Conservation (phyloP, 1,140 invertebrate species). For the Limonius californicus region DNA sequence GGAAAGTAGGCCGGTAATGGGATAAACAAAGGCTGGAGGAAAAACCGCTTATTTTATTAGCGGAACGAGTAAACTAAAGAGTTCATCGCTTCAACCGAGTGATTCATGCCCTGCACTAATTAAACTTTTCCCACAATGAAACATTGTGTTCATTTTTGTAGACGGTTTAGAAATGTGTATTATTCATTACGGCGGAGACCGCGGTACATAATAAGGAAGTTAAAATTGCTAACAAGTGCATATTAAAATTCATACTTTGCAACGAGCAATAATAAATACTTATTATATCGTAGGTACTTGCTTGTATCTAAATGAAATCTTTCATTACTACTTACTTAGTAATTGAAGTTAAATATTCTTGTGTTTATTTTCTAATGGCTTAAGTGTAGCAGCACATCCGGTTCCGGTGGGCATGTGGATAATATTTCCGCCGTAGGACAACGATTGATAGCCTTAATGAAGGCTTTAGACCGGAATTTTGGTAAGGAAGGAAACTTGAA, state of each 20-base stretch:
- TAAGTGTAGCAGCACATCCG: conserved; percentile 12
- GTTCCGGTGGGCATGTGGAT: conserved; percentile 6
- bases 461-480: no score
- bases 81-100: not conserved
- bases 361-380: conserved; percentile 7
- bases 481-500: no score
- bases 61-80: not conserved
- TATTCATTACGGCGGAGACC: not conserved
- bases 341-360: conserved; percentile 5
- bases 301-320: not conserved
- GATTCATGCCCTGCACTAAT: not conserved
- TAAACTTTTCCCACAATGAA: not conserved
- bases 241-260: not conserved
- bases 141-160: not conserved
- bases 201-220: conserved; percentile 4
- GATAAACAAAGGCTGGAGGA: no score
- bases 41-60: no score
- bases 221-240: not conserved
- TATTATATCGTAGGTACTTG: no score
- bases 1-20: no score
- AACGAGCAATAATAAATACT: not conserved
- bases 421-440: not conserved
- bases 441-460: conserved; percentile 1
- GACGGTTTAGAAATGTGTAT: not conserved
- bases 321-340: conserved; percentile 9